Conservation (phyloP, 1,140 invertebrate genomes). For the Euglossa dilemma region DNA sequence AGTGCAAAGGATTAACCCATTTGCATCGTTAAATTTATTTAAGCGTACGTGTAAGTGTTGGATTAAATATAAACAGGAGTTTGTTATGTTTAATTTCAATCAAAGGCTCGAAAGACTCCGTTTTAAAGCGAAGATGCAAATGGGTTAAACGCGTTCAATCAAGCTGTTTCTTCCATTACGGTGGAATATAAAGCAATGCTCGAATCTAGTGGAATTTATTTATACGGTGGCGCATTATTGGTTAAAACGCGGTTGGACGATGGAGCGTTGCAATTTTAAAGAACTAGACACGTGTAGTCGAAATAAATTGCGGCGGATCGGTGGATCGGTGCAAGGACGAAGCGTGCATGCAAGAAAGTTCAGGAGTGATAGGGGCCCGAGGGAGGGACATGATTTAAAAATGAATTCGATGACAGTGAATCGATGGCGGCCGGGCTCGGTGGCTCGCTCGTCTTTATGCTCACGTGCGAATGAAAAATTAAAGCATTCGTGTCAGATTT, state of each 20-base stretch:
- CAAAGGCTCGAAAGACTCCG: too few species aligned
- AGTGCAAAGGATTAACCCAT: too few species aligned
- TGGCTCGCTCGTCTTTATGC: conserved; percentile 17
- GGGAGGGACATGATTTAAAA: conserved; percentile 33
- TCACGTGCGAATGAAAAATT: conserved; percentile 71
- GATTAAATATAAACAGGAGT: too few species aligned
- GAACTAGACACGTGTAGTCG: neutral
- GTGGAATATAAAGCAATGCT: too few species aligned
- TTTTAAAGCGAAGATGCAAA: too few species aligned
- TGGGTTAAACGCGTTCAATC: too few species aligned
- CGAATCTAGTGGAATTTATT: too few species aligned
- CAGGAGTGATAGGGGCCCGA: neutral
- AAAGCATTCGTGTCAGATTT: conserved; percentile 74
- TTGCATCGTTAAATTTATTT: too few species aligned
- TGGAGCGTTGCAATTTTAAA: neutral
- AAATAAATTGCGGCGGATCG: too few species aligned
- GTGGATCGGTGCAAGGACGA: neutral
- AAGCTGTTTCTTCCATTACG: too few species aligned
- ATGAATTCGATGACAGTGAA: conserved; percentile 58
- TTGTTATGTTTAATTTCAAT: too few species aligned
- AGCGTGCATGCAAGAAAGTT: neutral
- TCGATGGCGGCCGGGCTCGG: conserved; percentile 27
- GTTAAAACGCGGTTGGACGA: neutral
- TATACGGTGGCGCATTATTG: neutral
- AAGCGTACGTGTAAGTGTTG: too few species aligned